Evolutionary conservation across 2,797 vertebrate species (phyloP), one percentile per base, ranked within the genome.

Genomic region (Betta splendens): DNA sequence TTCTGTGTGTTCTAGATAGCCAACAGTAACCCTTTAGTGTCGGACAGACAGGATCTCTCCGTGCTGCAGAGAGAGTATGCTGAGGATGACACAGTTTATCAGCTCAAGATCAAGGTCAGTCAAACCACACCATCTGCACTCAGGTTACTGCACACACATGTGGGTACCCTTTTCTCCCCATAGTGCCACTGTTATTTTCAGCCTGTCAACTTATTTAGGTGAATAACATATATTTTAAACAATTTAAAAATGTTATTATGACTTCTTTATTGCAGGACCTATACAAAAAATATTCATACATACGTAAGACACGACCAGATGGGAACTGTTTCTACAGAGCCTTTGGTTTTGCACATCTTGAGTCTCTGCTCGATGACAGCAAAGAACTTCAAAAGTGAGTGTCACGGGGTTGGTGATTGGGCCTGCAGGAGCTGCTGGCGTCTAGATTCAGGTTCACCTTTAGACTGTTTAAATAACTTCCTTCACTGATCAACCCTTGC

Each of bases 321-420:
- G 95, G 96, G 53, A 97, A 98, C 81, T 98, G 95, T 66, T 98
- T 98, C 89, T 98, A 96, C 68, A 92, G 95, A 70, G 95, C 95
- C 0, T 97, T 97, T 1, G 95, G 95, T 23, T 96, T 96, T 49
- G 91, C 93, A 39, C 93, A 97, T 84, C 89, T 97, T 40, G 96
- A 98, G 81, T 94, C 95, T 0, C 91, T 97, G 70, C 87, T 97
- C 68, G 95, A 95, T 0, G 93, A 97, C 82, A 87, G 92, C 84
- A 95, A 94, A 91, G 94, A 96, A 25, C 86, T 98, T 64, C 93
- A 94, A 79, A 92, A 91, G 93, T 94, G 69, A 83, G 80, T 64
- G 39, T 25, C 1, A 1, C 20, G 9, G 3, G 9, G 25, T 15
- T 17, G 16, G 3, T 20, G 9, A 3, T 32, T 28, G 18, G 21